These are phyloP conservation scores for Fragum whitleyi DNA, from an alignment of 2,888 invertebrate genomes.

Conservation along the genomic window DNA sequence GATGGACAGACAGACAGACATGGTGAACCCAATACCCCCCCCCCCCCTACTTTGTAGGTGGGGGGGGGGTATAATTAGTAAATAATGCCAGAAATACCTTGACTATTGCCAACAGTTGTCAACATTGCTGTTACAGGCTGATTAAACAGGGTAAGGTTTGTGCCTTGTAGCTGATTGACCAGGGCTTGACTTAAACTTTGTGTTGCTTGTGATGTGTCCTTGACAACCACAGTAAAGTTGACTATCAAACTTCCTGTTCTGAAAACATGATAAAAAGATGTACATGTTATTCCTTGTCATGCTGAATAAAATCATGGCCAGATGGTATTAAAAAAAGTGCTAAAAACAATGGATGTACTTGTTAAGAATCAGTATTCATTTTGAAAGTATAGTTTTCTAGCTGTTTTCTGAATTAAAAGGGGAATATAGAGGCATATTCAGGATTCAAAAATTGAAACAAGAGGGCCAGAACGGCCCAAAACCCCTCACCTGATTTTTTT, in stretches of 20 bases:
- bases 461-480: too few species aligned
- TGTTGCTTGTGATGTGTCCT: constrained; percentile 10
- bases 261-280: too few species aligned
- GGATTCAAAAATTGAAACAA: too few species aligned
- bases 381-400: too few species aligned
- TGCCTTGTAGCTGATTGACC: constrained; percentile 9
- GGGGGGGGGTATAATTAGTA: too few species aligned
- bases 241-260: constrained; percentile 36
- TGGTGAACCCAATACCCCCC: background rate
- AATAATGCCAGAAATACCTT: too few species aligned
- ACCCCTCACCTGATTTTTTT: too few species aligned
- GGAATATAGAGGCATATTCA: too few species aligned
- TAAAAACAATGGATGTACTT: too few species aligned
- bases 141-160: constrained; percentile 24
- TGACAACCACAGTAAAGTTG: constrained; percentile 17
- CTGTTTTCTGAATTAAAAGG: too few species aligned
- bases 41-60: too few species aligned
- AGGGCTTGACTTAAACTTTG: constrained; percentile 17
- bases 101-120: background rate
- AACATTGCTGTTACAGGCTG: background rate
- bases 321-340: background rate
- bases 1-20: background rate
- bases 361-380: too few species aligned
- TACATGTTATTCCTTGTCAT: background rate
- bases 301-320: background rate